A percentile compares a stretch with the other conserved stretches of the same genome.
Conservation (phyloP, 2,888 invertebrate genomes). For the Candidula unifasciata region DNA sequence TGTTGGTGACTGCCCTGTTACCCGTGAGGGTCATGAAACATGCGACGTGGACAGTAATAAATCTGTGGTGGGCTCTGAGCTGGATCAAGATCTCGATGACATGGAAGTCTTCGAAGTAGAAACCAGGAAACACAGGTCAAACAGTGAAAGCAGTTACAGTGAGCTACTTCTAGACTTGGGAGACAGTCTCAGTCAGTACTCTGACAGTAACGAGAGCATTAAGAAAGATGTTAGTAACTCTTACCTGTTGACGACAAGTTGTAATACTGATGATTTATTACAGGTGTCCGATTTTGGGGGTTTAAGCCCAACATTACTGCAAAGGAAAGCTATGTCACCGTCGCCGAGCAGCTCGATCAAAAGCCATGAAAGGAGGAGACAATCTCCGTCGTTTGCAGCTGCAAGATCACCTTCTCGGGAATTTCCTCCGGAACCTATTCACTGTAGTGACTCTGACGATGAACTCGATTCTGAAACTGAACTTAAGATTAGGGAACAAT, state of each 20-base stretch:
- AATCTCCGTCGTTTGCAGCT: background rate
- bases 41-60: constrained; percentile 36
- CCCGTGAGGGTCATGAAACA: background rate
- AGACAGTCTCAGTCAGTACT: constrained; percentile 37
- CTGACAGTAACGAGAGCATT: background rate
- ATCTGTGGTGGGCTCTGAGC: constrained; percentile 37
- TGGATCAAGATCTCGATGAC: constrained; percentile 23
- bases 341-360: background rate
- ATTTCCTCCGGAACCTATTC: background rate
- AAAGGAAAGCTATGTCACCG: background rate
- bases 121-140: background rate
- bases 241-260: background rate
- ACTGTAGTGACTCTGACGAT: constrained; percentile 7
- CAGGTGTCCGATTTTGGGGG: constrained; percentile 49
- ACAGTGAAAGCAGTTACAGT: constrained; percentile 47
- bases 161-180: constrained; percentile 20
- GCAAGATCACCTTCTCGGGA: background rate
- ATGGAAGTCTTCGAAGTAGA: constrained; percentile 13
- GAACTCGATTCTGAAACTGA: constrained; percentile 19
- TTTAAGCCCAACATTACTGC: constrained; percentile 2
- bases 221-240: background rate
- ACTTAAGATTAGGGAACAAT: background rate
- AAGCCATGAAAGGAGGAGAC: background rate
- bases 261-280: constrained; percentile 25
- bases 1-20: background rate